phyloP scores from a whole-genome alignment of 1,140 invertebrate genomes.

The Rhopalosiphum padi region DNA sequence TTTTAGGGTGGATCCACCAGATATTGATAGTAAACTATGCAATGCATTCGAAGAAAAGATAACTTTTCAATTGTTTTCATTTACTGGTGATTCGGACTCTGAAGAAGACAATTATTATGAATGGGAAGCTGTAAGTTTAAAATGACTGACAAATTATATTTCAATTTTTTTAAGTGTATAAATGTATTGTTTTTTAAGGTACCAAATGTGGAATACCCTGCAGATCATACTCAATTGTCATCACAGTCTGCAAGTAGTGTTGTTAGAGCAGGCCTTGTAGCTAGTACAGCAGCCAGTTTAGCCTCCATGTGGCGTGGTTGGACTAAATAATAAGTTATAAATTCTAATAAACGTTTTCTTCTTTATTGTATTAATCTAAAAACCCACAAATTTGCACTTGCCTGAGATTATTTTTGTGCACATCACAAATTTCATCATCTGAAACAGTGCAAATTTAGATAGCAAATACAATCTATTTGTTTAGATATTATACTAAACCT shows the following conservation, averaged over 20 bases:
- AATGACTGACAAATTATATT: background rate
- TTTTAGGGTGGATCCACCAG: conserved; percentile 3
- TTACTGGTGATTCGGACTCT: background rate
- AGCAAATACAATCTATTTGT: too few species aligned
- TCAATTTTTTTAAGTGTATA: background rate
- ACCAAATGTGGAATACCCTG: conserved; percentile 19
- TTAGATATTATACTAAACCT: too few species aligned
- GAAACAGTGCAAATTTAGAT: too few species aligned
- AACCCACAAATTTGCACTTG: conserved; percentile 6
- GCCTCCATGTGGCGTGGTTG: conserved; percentile 45
- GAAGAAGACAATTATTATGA: conserved; percentile 55
- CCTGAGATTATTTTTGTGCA: background rate
- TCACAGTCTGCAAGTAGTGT: conserved; percentile 44
- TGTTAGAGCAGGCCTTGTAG: conserved; percentile 38
- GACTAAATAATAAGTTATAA: conserved; percentile 26
- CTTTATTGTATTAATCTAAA: background rate
- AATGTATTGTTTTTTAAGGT: background rate
- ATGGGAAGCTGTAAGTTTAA: conserved; percentile 40
- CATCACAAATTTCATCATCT: too few species aligned
- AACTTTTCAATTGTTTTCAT: conserved; percentile 4
- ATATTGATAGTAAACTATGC: conserved; percentile 23
- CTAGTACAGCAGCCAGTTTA: conserved; percentile 43
- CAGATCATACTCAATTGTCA: conserved; percentile 17
- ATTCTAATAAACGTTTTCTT: background rate
- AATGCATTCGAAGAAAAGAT: conserved; percentile 33